Evolutionary conservation across 2,113 vertebrate species (phyloP).

Genomic region (Lycocorax pyrrhopterus): DNA sequence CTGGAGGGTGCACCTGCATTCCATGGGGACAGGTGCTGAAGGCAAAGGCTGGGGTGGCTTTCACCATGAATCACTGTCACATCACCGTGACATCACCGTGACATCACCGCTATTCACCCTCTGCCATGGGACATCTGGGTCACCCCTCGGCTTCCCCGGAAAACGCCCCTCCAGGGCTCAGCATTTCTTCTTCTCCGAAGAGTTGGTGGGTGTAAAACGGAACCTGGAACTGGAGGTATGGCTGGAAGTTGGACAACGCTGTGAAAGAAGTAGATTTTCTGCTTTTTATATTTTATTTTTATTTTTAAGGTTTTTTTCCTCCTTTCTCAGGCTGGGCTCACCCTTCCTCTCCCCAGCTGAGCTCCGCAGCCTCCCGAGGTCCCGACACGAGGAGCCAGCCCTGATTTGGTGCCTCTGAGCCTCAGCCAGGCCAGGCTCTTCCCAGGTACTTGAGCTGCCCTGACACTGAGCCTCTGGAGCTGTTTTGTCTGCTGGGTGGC

Average conservation of each 20-base stretch:
- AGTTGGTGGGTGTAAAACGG: no score
- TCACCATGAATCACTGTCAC: not conserved
- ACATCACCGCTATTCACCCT: rapidly evolving
- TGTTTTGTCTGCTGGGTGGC: not conserved
- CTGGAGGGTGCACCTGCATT: not conserved
- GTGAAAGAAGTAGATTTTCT: not conserved
- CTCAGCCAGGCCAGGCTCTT: not conserved
- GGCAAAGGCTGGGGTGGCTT: not conserved
- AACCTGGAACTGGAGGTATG: no score
- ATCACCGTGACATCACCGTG: rapidly evolving
- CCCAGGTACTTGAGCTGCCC: not conserved
- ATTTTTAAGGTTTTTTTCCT: rapidly evolving
- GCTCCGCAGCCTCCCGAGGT: not conserved
- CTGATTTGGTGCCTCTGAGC: not conserved
- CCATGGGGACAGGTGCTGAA: rapidly evolving
- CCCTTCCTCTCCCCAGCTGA: not conserved
- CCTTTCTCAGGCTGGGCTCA: not conserved
- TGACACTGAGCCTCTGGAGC: not conserved
- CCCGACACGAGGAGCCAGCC: rapidly evolving
- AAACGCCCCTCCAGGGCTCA: not conserved
- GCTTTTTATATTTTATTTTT: not conserved
- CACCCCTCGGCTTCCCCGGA: rapidly evolving
- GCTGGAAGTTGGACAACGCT: not conserved
- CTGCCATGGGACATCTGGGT: no score
- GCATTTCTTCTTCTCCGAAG: rapidly evolving